Percentiles rank a stretch among this genome's conserved stretches.
phyloP scores from a whole-genome alignment of 2,888 invertebrate genomes.

The Pheosia tremula region DNA sequence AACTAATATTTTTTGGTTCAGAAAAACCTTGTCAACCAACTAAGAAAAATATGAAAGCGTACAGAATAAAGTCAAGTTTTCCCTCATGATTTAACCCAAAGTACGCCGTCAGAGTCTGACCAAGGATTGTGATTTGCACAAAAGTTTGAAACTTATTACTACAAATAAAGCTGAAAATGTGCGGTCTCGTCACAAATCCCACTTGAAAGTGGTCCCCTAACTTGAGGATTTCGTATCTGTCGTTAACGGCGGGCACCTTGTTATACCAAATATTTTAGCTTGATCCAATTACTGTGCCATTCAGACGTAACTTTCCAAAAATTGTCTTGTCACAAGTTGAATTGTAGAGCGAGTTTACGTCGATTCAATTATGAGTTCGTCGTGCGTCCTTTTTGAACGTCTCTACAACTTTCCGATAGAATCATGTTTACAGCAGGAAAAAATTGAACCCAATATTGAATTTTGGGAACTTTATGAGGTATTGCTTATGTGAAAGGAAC shows the following conservation, averaged over 20 bases:
- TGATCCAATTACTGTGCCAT: slow-evolving; percentile 30
- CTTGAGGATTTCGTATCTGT: slow-evolving; percentile 35
- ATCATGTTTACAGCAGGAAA: slow-evolving; percentile 19
- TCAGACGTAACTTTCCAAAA: slow-evolving; percentile 26
- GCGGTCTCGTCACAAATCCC: slow-evolving; percentile 64
- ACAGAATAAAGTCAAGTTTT: slow-evolving; percentile 30
- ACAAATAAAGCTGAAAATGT: slow-evolving; percentile 59
- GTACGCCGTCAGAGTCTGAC: slow-evolving; percentile 70
- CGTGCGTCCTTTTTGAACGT: slow-evolving; percentile 17
- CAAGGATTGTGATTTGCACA: slow-evolving; percentile 68
- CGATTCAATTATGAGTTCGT: slow-evolving; percentile 33
- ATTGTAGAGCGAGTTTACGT: slow-evolving; percentile 32
- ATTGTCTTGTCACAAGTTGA: slow-evolving; percentile 38
- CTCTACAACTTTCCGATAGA: slow-evolving; percentile 11
- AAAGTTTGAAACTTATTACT: slow-evolving; percentile 66
- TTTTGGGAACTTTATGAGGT: slow-evolving; percentile 2
- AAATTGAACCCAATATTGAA: slow-evolving; percentile 8
- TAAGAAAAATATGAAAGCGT: slow-evolving; percentile 12
- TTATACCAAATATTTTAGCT: slow-evolving; percentile 30
- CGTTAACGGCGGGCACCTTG: slow-evolving; percentile 32
- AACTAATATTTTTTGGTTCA: no score
- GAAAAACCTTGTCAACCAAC: no score
- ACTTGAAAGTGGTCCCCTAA: slow-evolving; percentile 66
- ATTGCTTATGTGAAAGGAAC: not conserved
- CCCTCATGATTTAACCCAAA: slow-evolving; percentile 33